phyloP scores from a whole-genome alignment of 2,888 invertebrate genomes.

The Athripsodes cinereus region DNA sequence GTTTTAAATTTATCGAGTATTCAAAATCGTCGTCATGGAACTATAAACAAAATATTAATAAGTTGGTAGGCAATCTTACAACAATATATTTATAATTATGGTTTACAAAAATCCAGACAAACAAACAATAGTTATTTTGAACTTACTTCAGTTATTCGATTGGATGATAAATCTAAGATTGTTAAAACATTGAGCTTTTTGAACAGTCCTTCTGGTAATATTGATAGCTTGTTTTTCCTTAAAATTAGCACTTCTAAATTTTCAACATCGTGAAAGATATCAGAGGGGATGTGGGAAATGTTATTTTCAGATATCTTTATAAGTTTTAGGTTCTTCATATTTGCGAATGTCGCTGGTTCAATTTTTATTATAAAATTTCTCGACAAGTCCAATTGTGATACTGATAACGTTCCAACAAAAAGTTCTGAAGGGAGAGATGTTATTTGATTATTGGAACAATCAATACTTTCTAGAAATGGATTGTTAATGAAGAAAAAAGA shows the following conservation, averaged over 20 bases:
- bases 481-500: conserved; percentile 54
- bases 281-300: conserved; percentile 52
- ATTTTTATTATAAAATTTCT: conserved; percentile 59
- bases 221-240: conserved; percentile 49
- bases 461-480: conserved; percentile 53
- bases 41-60: conserved; percentile 45
- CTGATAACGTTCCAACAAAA: conserved; percentile 50
- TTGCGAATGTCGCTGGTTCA: conserved; percentile 50
- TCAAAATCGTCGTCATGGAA: conserved; percentile 51
- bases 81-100: neutral
- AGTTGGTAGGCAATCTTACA: too few species aligned
- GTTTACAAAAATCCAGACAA: neutral
- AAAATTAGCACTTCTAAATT: conserved; percentile 50
- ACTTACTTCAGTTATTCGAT: conserved; percentile 12
- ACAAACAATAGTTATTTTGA: too few species aligned
- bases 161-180: conserved; percentile 44
- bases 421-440: conserved; percentile 51
- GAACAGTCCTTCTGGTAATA: conserved; percentile 45
- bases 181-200: conserved; percentile 45
- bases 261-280: conserved; percentile 48
- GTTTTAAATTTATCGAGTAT: conserved; percentile 49
- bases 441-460: conserved; percentile 61
- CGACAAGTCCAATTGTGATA: conserved; percentile 65
- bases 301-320: conserved; percentile 66
- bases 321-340: conserved; percentile 51